Percentiles rank a stretch among this genome's conserved stretches.
Conservation (phyloP, 1,140 invertebrate species). For the Drosophila littoralis region DNA sequence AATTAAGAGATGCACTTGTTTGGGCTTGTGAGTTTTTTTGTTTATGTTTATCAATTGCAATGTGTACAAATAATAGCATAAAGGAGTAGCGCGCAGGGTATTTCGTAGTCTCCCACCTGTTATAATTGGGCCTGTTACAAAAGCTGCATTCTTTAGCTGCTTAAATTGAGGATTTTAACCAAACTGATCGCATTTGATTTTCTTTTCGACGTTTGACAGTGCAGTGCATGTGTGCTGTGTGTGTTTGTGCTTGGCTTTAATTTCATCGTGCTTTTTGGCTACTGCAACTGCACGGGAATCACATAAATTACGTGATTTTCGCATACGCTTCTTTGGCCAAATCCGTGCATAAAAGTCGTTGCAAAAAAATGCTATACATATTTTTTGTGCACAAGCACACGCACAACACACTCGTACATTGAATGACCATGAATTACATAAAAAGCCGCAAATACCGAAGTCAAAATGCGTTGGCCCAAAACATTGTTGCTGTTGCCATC, state of each 20-base stretch:
- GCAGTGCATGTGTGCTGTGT: not conserved
- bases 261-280: constrained; percentile 53
- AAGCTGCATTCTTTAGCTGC: constrained; percentile 12
- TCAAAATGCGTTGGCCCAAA: constrained; percentile 78
- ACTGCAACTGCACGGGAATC: constrained; percentile 52
- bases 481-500: constrained; percentile 39
- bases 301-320: constrained; percentile 81
- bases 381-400: constrained; percentile 27
- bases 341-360: constrained; percentile 55
- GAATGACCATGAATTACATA: constrained; percentile 82
- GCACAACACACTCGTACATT: constrained; percentile 33
- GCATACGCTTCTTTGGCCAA: constrained; percentile 66
- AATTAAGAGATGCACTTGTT: too few relatives aligned
- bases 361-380: constrained; percentile 33
- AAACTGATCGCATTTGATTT: constrained; percentile 44
- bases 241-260: constrained; percentile 46
- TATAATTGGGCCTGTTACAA: not conserved
- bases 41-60: too few relatives aligned
- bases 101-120: not conserved
- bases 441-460: constrained; percentile 82
- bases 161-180: constrained; percentile 26
- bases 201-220: constrained; percentile 36
- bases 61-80: not conserved
- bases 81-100: not conserved
- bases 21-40: not conserved